These are phyloP conservation scores for Galerucella nymphaeae DNA, from an alignment of 2,888 invertebrate genomes.

Conservation along the genomic window DNA sequence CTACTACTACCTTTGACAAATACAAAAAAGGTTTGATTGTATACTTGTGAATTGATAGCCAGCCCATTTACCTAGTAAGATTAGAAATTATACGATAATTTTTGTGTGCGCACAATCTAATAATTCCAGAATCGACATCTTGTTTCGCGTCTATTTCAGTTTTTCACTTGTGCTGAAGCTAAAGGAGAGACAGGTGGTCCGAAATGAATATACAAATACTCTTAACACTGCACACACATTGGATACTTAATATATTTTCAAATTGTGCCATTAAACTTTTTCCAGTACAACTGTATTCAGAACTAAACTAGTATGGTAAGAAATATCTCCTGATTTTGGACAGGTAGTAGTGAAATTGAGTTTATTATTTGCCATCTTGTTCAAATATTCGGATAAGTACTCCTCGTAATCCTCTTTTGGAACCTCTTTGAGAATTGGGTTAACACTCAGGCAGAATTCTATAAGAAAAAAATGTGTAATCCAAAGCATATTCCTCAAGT, in stretches of 20 bases:
- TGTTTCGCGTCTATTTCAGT: no score
- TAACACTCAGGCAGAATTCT: slow-evolving; percentile 28
- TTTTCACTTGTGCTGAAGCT: no score
- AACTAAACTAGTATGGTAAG: slow-evolving; percentile 15
- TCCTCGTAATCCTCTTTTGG: slow-evolving; percentile 29
- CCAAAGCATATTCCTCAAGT: not conserved
- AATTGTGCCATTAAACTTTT: not conserved
- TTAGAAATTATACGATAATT: no score
- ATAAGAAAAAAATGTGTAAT: slow-evolving; percentile 4
- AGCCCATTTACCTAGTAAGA: no score
- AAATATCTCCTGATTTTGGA: slow-evolving; percentile 14
- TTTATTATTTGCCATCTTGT: slow-evolving; percentile 25
- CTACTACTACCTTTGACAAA: no score
- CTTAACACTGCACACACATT: not conserved
- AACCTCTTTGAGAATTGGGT: slow-evolving; percentile 28
- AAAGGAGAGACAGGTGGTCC: no score
- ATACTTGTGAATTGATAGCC: no score
- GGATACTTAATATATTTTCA: not conserved
- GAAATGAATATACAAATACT: not conserved
- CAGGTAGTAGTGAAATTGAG: slow-evolving; percentile 24
- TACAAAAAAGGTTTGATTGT: no score
- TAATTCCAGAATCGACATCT: no score
- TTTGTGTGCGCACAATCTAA: no score
- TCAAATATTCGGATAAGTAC: slow-evolving; percentile 23
- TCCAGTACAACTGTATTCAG: slow-evolving; percentile 15